A percentile compares a stretch with the other conserved stretches of the same genome.
phyloP scores from a whole-genome alignment of 2,113 vertebrate genomes.

The Heterotilapia buettikoferi region DNA sequence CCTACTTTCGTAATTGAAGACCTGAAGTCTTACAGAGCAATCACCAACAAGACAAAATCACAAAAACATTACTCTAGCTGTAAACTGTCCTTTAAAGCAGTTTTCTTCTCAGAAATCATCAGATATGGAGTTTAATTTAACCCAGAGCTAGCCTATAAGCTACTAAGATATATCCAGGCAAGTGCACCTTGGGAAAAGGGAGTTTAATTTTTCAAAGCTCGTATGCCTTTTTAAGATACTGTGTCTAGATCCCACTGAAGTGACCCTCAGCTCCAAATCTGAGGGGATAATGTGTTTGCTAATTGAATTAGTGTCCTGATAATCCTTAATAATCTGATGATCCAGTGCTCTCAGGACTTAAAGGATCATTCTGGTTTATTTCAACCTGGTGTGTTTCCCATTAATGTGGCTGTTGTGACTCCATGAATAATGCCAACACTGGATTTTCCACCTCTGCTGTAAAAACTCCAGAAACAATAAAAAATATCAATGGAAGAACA shows the following conservation, averaged over 20 bases:
- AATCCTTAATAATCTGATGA: neutral
- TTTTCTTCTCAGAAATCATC: neutral
- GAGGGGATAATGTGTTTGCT: neutral
- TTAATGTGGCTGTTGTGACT: neutral
- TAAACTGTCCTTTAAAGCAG: neutral
- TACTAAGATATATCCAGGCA: neutral
- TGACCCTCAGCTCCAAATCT: neutral
- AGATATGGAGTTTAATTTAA: neutral
- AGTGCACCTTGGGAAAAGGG: neutral
- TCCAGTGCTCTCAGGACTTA: neutral
- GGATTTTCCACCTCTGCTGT: neutral
- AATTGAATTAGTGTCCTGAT: neutral
- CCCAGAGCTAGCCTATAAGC: neutral
- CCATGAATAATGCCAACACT: neutral
- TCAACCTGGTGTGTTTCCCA: neutral
- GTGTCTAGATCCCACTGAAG: neutral
- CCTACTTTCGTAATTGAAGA: neutral
- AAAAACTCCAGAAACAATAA: neutral
- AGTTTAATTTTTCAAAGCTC: neutral
- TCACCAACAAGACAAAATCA: neutral
- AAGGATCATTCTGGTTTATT: neutral
- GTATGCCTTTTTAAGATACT: neutral
- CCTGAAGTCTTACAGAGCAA: neutral
- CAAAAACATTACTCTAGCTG: neutral
- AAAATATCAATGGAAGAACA: neutral